Evolutionary conservation across 2,888 invertebrate species (phyloP).

Genomic region (Seladonia tumulorum): DNA sequence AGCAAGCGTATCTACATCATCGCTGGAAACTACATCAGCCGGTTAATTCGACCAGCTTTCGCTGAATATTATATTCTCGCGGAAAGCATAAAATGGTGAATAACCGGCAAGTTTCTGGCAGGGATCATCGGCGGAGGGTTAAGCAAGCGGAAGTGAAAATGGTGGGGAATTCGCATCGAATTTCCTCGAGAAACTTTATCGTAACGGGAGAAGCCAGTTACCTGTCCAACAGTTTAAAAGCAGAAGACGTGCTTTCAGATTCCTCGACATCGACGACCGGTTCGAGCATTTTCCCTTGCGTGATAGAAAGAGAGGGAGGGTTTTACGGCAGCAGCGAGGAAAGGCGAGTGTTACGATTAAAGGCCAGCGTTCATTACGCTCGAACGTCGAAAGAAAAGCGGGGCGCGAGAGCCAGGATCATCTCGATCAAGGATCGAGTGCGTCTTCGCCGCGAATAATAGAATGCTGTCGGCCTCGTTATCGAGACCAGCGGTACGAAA

Average conservation of each 20-base stretch:
- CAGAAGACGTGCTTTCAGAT: neutral
- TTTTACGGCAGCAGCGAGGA: neutral
- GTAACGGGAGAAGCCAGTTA: neutral
- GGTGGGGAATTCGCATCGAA: constrained; percentile 13
- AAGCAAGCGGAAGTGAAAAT: constrained; percentile 36
- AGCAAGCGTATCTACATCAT: neutral
- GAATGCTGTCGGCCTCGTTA: neutral
- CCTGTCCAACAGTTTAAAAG: constrained; percentile 6
- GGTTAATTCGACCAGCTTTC: neutral
- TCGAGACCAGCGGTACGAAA: neutral
- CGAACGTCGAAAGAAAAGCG: neutral
- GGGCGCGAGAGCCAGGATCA: neutral
- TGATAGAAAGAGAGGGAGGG: neutral
- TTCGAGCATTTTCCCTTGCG: neutral
- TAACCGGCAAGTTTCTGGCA: neutral
- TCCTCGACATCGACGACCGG: neutral
- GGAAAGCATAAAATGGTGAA: neutral
- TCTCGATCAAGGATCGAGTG: neutral
- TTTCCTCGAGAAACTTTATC: constrained; percentile 12
- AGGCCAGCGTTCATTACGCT: neutral
- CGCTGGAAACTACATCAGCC: neutral
- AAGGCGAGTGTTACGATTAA: neutral
- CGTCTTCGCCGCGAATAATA: neutral
- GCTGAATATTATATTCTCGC: neutral
- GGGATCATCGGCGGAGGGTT: neutral